Evolutionary conservation across 2,888 invertebrate species (phyloP).

Genomic region (Ophion slaviceki): DNA sequence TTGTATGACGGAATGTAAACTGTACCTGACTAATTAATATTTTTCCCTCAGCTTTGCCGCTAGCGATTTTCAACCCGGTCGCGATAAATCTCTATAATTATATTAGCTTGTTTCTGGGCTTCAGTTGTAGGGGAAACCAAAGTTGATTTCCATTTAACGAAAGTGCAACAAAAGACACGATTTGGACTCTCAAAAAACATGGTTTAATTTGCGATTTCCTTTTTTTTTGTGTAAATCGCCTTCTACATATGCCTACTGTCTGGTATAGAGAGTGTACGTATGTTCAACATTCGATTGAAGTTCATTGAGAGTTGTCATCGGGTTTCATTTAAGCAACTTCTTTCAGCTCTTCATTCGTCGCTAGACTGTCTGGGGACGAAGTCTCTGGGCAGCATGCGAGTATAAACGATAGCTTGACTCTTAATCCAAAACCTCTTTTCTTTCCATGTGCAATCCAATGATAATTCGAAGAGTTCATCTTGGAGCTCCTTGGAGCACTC

Average conservation of each 20-base stretch:
- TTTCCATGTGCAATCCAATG: slow-evolving; percentile 32
- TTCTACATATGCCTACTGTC: too few relatives aligned
- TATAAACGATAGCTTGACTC: slow-evolving; percentile 43
- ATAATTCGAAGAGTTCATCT: slow-evolving; percentile 26
- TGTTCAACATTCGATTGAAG: background rate
- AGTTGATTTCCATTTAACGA: too few relatives aligned
- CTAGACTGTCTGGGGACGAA: background rate
- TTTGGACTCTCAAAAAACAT: too few relatives aligned
- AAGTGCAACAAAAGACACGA: too few relatives aligned
- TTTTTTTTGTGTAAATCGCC: too few relatives aligned
- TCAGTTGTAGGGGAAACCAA: too few relatives aligned
- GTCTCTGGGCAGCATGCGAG: background rate
- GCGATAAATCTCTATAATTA: background rate
- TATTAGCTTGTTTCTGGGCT: background rate
- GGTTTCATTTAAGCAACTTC: slow-evolving; percentile 16
- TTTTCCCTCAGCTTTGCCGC: slow-evolving; percentile 2
- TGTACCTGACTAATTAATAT: slow-evolving; percentile 4
- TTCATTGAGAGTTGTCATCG: background rate
- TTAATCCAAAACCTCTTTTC: slow-evolving; percentile 34
- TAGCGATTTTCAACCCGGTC: slow-evolving; percentile 1
- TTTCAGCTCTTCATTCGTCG: slow-evolving; percentile 8
- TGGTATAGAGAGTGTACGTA: background rate
- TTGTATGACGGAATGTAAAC: slow-evolving; percentile 5
- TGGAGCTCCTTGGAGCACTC: slow-evolving; percentile 11
- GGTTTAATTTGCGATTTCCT: too few relatives aligned